phyloP scores from a whole-genome alignment of 2,113 vertebrate genomes.

The Danionella cerebrum region DNA sequence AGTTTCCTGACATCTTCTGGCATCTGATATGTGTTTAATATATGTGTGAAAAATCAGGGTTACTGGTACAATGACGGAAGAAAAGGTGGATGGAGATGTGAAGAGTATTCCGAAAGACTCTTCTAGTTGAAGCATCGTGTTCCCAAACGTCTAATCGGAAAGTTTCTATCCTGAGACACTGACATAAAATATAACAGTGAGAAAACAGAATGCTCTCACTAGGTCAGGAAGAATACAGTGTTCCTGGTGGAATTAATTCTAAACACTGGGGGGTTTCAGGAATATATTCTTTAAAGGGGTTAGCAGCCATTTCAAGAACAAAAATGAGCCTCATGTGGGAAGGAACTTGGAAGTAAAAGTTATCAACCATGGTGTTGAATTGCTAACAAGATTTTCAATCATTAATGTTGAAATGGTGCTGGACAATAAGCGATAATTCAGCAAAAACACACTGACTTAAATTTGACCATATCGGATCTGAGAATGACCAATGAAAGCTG shows the following conservation, averaged over 20 bases:
- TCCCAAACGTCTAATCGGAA: neutral
- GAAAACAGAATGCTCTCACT: neutral
- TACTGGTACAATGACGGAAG: neutral
- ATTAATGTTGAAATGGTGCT: too few species aligned
- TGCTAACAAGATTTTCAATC: too few species aligned
- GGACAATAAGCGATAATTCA: too few species aligned
- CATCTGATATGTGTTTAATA: neutral
- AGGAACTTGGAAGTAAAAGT: too few species aligned
- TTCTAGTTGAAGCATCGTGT: slow-evolving; percentile 3
- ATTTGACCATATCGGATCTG: too few species aligned
- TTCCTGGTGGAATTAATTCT: neutral
- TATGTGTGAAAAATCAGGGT: neutral
- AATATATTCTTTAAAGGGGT: too few species aligned
- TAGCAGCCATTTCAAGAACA: too few species aligned
- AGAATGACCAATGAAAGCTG: too few species aligned
- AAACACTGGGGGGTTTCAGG: too few species aligned
- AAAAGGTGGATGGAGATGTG: neutral
- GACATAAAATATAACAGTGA: neutral
- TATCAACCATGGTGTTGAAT: too few species aligned
- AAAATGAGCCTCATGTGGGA: too few species aligned
- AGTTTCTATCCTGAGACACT: neutral
- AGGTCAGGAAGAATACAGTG: neutral
- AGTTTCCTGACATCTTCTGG: neutral
- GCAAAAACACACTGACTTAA: too few species aligned
- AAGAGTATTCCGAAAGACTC: neutral